phyloP scores from a whole-genome alignment of 2,797 vertebrate species.

The Rhabdophis nuchalis region DNA sequence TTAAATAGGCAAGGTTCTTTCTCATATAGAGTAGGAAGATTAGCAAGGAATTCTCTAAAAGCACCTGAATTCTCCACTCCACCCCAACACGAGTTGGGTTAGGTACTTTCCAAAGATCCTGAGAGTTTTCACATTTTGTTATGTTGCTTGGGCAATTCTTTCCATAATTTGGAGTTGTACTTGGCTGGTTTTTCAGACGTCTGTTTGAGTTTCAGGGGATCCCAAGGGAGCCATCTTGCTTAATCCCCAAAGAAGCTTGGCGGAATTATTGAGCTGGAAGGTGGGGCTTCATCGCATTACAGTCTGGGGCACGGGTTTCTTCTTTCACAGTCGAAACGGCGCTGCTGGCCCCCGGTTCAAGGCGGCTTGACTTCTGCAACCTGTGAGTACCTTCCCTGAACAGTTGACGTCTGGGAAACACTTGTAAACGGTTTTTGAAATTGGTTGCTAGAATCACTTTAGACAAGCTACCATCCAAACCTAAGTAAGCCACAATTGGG shows the following conservation, averaged over 20 bases:
- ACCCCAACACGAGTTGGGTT: not conserved
- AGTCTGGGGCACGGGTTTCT: not conserved
- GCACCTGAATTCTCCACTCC: not conserved
- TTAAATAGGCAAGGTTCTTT: not conserved
- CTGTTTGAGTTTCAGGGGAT: not conserved
- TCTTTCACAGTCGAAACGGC: not conserved
- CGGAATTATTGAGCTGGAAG: constrained; percentile 37
- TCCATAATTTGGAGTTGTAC: accelerated
- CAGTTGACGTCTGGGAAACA: too few species aligned
- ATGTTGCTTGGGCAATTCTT: not conserved
- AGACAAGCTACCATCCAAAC: not conserved
- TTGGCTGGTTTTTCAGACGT: constrained; percentile 30
- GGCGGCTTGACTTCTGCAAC: not conserved
- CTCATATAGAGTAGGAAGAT: not conserved
- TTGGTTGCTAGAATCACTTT: not conserved
- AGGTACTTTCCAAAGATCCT: not conserved
- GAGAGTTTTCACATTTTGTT: not conserved
- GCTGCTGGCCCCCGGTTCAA: not conserved
- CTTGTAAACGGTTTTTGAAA: too few species aligned
- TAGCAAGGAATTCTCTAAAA: not conserved
- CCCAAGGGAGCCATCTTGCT: constrained; percentile 46
- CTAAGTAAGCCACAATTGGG: not conserved
- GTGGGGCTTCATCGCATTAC: constrained; percentile 48
- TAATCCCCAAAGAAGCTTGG: constrained; percentile 20
- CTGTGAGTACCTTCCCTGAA: constrained; percentile 40